Evolutionary conservation across 2,888 invertebrate species (phyloP).

Genomic region (Thera britannica): DNA sequence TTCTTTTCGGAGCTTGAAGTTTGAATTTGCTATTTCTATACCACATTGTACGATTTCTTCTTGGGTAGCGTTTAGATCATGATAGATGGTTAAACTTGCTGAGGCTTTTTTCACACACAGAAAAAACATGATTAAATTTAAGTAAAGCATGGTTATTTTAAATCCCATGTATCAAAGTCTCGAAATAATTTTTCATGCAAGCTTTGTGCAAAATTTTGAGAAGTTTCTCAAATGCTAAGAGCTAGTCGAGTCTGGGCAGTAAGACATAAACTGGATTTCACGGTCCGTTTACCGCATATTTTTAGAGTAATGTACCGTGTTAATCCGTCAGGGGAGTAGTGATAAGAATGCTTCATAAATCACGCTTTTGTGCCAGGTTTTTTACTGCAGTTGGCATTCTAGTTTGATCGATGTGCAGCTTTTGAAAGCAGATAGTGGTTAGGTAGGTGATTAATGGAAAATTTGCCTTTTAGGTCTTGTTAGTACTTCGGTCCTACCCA

Average conservation of each 20-base stretch:
- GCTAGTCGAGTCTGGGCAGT: conserved; percentile 9
- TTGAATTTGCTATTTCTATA: conserved; percentile 57
- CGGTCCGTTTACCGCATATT: conserved; percentile 28
- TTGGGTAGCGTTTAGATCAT: conserved; percentile 33
- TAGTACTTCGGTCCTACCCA: background rate
- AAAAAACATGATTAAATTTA: conserved; percentile 17
- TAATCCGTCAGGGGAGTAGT: conserved; percentile 31
- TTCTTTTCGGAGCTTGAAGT: conserved; percentile 58
- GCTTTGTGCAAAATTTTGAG: background rate
- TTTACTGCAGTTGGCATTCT: conserved; percentile 40
- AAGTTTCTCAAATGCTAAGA: background rate
- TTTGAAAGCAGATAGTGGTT: conserved; percentile 17
- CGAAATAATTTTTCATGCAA: background rate
- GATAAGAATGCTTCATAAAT: conserved; percentile 40
- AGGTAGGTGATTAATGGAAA: conserved; percentile 18
- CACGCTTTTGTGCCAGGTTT: conserved; percentile 39
- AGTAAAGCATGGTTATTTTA: conserved; percentile 11
- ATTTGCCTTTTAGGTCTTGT: conserved; percentile 3
- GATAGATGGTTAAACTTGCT: conserved; percentile 31
- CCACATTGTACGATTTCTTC: conserved; percentile 52
- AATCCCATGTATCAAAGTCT: background rate
- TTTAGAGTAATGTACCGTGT: conserved; percentile 38
- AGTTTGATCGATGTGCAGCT: conserved; percentile 49
- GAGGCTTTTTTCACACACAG: conserved; percentile 29
- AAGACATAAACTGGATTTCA: conserved; percentile 19